Base-by-base conservation (phyloP, 2,113 vertebrate species). In the rat (Rattus norvegicus) region DNA sequence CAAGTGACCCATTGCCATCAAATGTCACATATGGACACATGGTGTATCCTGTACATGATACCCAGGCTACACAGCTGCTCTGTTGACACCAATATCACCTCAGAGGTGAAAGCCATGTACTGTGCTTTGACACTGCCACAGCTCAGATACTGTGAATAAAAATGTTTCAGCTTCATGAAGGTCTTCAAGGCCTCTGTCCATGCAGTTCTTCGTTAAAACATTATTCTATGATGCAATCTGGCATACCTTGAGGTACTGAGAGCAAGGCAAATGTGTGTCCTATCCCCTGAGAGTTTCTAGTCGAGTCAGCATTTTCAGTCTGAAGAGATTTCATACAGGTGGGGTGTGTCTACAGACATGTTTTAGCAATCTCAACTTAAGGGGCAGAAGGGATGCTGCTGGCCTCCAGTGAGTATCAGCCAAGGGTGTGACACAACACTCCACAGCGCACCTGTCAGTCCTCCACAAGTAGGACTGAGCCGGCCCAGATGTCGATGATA, bases 321-420 rank as follows among this genome's bases (percentile, higher is more conserved):
- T 26, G 47, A 52, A 76, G 39, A 19, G 4, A 39, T 61, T 47
- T 54, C 56, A 73, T 17, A 56, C 24, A 36, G 0, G 1, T 17
- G 10, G 63, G 47, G 43, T 43, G 47, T 3, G 12, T 90, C 75
- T 26, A 10, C 70, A 56, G 61, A 72, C 11, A 9, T 61, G 19
- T 39, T 76, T 88, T 63, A 20, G 26, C 33, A 61, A 54, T 92
- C 93, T 69, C 80, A 87, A 0, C 1, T 22, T 20, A 56, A 11
- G 19, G 4, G 0, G 20, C 2, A 4, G 11, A 13, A 33, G 36
- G 19, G 7, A 13, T 22, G 9, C 33, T 33, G 4, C 8, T 22
- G 24, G 54, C 54, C 22, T 56, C 7, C 14, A 19, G 33, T 2
- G 26, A 6, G 2, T 6, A 20, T 28, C 75, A 80, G 52, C 30